Evolutionary conservation across 2,113 vertebrate genomes (phyloP), one percentile per base, ranked within the genome.

Genomic region (Cyprinus carpio): DNA sequence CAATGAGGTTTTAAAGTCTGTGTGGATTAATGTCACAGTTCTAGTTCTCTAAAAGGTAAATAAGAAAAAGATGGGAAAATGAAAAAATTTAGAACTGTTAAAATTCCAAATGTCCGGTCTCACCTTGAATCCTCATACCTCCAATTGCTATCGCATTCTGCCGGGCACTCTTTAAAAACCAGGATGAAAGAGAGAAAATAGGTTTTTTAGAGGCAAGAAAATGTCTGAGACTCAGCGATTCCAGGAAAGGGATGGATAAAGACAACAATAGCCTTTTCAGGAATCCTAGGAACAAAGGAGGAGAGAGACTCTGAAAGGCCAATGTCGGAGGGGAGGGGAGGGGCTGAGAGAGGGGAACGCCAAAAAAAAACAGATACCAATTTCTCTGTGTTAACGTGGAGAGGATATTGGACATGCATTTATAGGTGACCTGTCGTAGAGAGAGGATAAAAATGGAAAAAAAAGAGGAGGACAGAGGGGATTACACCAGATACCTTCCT

Each of bases 61-160:
- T n/a, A n/a, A n/a, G n/a, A 1, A 76, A 54, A 75, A 29, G 16
- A 76, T 18, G 49, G 27, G 10, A n/a, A 58, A 58, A 78, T 56
- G 11, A 4, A 37, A 37, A 37, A 78, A n/a, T n/a, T 27, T 8
- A 3, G 4, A 27, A n/a, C 6, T 31, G 27, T 54, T 49, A 20
- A 62, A 18, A n/a, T n/a, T n/a, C 31, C 82, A 31, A 27, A 67
- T 11, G 51, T 85, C 83, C 49, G 20, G 43, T 76, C 97, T 99
- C 97, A 99, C 98, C 98, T 99, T 95, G 97, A 99, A 94, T 97
- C 97, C 96, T 99, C 97, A 96, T 95, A 97, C 97, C 97, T 97
- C 96, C 97, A 96, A 95, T 97, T 99, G 96, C 97, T 96, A 93
- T 99, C 98, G 96, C 97, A 97, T 93, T 99, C 97, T 93, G 97